Conservation (phyloP, 2,797 vertebrate genomes). For the Pseudotriccus pelzelni region DNA sequence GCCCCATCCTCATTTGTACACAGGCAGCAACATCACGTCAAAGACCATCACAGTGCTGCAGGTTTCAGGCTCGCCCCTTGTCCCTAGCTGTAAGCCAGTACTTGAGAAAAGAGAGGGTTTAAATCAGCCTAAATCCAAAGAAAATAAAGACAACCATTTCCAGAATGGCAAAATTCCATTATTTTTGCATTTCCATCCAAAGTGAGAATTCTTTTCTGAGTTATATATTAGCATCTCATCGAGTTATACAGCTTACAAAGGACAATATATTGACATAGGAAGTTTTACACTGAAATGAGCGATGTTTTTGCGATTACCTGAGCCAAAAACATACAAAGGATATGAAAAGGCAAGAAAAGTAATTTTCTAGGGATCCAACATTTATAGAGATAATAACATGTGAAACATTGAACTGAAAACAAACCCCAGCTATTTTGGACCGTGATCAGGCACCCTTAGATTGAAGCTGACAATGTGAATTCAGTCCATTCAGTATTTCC, state of each 20-base stretch:
- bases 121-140: not conserved
- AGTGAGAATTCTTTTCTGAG: not conserved
- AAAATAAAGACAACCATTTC: not conserved
- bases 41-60: not conserved
- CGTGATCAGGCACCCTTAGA: not conserved
- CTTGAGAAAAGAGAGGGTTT: not conserved
- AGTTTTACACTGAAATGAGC: not conserved
- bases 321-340: not conserved
- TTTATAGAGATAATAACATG: not conserved
- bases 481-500: not conserved
- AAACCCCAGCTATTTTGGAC: not conserved
- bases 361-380: not conserved
- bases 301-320: not conserved
- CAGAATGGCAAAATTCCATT: not conserved
- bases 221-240: not conserved
- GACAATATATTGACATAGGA: not conserved
- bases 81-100: not conserved
- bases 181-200: not conserved
- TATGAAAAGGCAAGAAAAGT: not conserved
- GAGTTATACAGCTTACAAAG: not conserved
- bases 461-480: accelerated
- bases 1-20: not conserved
- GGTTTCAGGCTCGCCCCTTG: not conserved
- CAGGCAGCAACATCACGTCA: not conserved
- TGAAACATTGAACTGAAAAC: not conserved